Conservation (phyloP, 2,113 vertebrate species). For the Grammomys surdaster region DNA sequence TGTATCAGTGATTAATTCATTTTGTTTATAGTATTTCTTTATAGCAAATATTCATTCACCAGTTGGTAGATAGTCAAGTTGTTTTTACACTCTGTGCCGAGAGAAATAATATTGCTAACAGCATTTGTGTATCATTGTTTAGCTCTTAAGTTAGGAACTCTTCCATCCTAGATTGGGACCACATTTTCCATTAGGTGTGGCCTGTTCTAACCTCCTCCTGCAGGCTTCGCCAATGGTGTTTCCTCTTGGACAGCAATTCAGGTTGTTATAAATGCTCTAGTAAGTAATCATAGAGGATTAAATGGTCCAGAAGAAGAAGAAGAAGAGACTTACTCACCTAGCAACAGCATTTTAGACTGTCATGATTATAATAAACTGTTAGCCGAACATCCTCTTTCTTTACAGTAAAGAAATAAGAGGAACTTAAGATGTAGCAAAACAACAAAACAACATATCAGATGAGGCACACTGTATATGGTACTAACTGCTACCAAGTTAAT, state of each 20-base stretch:
- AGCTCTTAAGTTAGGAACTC: slow-evolving; percentile 18
- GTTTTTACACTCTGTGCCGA: background rate
- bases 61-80: background rate
- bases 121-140: background rate
- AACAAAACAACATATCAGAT: background rate
- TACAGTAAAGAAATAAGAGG: slow-evolving; percentile 47
- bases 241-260: background rate
- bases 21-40: background rate
- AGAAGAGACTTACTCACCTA: slow-evolving; percentile 50
- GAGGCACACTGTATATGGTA: slow-evolving; percentile 4
- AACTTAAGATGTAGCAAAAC: slow-evolving; percentile 48
- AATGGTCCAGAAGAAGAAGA: slow-evolving; percentile 14
- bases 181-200: background rate
- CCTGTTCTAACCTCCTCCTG: background rate
- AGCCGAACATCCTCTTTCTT: slow-evolving; percentile 52
- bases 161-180: background rate
- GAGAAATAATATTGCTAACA: background rate
- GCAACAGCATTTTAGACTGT: slow-evolving; percentile 24
- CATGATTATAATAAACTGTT: slow-evolving; percentile 61
- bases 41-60: background rate
- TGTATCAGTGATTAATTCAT: background rate
- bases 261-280: slow-evolving; percentile 49
- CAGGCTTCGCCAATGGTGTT: background rate
- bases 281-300: slow-evolving; percentile 38
- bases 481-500: slow-evolving; percentile 17